These are phyloP conservation scores for Osmoderma eremita DNA, from an alignment of 2,888 invertebrate genomes.

Conservation along the genomic window DNA sequence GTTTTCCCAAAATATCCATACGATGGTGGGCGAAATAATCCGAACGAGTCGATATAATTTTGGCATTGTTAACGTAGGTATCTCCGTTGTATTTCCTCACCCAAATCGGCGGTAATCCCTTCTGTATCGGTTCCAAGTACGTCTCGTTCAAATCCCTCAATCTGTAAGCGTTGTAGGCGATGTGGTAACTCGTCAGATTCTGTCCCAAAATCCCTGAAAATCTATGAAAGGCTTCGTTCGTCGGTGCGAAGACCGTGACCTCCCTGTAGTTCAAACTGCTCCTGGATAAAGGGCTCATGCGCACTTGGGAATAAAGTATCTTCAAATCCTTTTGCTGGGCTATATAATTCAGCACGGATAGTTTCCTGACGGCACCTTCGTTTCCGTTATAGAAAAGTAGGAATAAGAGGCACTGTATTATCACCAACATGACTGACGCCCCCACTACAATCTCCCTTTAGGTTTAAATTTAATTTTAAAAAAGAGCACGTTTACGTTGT, in stretches of 20 bases:
- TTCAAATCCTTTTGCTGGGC: constrained; percentile 59
- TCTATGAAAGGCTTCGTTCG: constrained; percentile 79
- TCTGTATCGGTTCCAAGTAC: constrained; percentile 70
- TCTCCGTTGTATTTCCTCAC: constrained; percentile 75
- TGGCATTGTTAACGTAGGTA: constrained; percentile 87
- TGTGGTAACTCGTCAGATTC: constrained; percentile 57
- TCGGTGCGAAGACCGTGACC: constrained; percentile 86
- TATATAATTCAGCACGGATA: constrained; percentile 54
- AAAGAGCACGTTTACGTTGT: too few species aligned
- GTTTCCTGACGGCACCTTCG: constrained; percentile 13
- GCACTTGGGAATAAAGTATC: constrained; percentile 80
- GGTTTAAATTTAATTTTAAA: too few species aligned
- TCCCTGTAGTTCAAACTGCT: constrained; percentile 76
- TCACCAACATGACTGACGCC: too few species aligned
- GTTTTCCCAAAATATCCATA: constrained; percentile 51
- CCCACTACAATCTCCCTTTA: too few species aligned
- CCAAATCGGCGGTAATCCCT: constrained; percentile 87
- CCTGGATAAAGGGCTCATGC: constrained; percentile 76
- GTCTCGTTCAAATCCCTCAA: constrained; percentile 67
- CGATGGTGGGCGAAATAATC: constrained; percentile 52
- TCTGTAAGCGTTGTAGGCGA: constrained; percentile 68
- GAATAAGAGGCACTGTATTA: too few species aligned
- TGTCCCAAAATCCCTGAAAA: constrained; percentile 41
- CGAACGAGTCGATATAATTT: constrained; percentile 70
- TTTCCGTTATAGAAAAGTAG: too few species aligned